Evolutionary conservation across 2,113 vertebrate species (phyloP).

Genomic region (Neolamprologus caudopunctatus): DNA sequence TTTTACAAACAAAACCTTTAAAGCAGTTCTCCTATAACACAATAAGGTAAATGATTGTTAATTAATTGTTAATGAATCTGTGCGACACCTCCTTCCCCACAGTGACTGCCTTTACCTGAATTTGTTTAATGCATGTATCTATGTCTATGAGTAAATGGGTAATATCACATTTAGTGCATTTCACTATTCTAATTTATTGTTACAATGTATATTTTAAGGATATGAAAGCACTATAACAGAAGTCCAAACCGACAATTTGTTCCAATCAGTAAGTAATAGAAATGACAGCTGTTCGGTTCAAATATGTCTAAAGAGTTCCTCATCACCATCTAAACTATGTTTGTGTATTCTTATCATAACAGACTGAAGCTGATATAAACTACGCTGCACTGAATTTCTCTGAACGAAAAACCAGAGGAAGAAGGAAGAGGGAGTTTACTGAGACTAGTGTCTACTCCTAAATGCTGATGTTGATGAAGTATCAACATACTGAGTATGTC

Average conservation of each 20-base stretch:
- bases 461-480: not conserved
- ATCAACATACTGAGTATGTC: rapidly evolving
- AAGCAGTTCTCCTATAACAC: rapidly evolving
- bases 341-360: not conserved
- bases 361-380: not conserved
- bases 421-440: not conserved
- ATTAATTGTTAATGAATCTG: rapidly evolving
- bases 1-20: rapidly evolving
- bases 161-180: not conserved
- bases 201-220: not conserved
- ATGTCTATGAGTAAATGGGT: not conserved
- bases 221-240: not conserved
- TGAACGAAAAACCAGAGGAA: not conserved
- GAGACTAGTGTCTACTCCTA: not conserved
- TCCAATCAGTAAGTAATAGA: not conserved
- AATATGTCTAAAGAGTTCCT: not conserved
- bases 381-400: not conserved
- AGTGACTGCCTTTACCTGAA: not conserved
- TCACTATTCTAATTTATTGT: not conserved
- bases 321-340: not conserved
- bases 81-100: rapidly evolving
- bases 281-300: rapidly evolving
- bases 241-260: not conserved
- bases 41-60: rapidly evolving
- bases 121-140: not conserved